Evolutionary conservation across 2,113 vertebrate species (phyloP).

Genomic region (Bos javanicus): DNA sequence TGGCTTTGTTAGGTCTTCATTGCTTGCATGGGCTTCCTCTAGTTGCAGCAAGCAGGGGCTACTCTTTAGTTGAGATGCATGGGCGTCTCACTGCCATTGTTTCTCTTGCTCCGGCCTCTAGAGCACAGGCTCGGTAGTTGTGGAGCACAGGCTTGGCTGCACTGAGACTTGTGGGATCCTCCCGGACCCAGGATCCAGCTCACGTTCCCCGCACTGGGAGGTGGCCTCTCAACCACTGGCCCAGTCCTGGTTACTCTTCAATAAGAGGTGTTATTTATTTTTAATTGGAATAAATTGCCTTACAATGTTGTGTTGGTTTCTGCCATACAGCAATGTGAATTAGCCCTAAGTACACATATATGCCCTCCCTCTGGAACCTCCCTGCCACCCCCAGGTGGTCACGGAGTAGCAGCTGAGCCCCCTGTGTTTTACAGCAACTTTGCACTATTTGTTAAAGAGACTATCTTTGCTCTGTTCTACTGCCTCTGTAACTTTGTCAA

Average conservation of each 20-base stretch:
- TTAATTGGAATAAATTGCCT: neutral
- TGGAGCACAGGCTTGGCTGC: neutral
- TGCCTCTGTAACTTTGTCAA: neutral
- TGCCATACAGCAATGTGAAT: neutral
- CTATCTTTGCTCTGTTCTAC: neutral
- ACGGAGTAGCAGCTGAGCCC: neutral
- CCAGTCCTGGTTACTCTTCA: neutral
- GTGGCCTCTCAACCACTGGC: neutral
- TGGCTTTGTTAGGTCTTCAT: accelerated
- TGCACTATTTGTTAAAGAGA: neutral
- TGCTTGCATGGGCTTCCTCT: neutral
- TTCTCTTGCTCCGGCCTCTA: neutral
- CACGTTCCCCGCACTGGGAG: accelerated
- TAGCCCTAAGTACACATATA: neutral
- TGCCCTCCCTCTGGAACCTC: neutral
- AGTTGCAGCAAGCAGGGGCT: neutral
- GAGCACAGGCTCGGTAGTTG: neutral
- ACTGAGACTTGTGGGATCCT: neutral
- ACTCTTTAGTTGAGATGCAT: accelerated
- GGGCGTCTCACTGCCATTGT: neutral
- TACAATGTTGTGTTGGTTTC: neutral
- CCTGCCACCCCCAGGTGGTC: neutral
- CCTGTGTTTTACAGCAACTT: neutral
- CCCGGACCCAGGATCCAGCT: neutral
- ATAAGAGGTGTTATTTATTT: neutral